Evolutionary conservation across 1,140 invertebrate species (phyloP).

Genomic region (Lordiphosa stackelbergi): DNA sequence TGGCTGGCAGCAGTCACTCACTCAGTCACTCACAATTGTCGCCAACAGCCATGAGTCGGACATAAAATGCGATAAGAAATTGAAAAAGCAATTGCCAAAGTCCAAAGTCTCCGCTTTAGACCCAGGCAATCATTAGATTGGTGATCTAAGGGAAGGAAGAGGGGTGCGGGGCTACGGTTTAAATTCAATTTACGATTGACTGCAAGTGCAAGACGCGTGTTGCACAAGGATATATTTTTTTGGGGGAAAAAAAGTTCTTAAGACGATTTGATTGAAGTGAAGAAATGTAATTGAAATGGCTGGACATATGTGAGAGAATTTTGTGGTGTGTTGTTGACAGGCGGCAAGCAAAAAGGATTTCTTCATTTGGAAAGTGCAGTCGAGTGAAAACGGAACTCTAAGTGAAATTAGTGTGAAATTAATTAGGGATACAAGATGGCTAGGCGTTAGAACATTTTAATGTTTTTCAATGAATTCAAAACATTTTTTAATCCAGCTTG

Average conservation of each 20-base stretch:
- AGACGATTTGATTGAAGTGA: slow-evolving; percentile 63
- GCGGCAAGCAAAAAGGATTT: not conserved
- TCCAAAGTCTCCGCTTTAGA: slow-evolving; percentile 6
- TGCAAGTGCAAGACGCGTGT: slow-evolving; percentile 63
- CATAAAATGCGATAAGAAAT: slow-evolving; percentile 50
- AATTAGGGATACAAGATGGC: too few relatives aligned
- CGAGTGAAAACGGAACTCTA: slow-evolving; percentile 15
- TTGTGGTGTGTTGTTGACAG: too few relatives aligned
- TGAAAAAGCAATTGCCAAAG: slow-evolving; percentile 50
- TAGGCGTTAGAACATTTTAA: too few relatives aligned
- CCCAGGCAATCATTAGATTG: slow-evolving; percentile 36
- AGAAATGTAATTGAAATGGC: slow-evolving; percentile 67
- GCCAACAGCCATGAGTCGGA: slow-evolving; percentile 42
- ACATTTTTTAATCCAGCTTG: too few relatives aligned
- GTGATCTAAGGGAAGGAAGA: not conserved
- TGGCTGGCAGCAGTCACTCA: slow-evolving; percentile 48
- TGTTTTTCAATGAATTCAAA: too few relatives aligned
- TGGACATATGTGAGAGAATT: slow-evolving; percentile 33
- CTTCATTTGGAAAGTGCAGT: slow-evolving; percentile 30
- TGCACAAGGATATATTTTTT: slow-evolving; percentile 33
- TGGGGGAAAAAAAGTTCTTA: slow-evolving; percentile 21
- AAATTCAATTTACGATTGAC: slow-evolving; percentile 66
- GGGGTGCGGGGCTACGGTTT: not conserved
- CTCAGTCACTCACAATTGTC: slow-evolving; percentile 18
- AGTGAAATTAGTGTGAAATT: too few relatives aligned